These are phyloP conservation scores for Ficedula albicollis DNA, from an alignment of 2,797 vertebrate genomes.

Conservation along the genomic window DNA sequence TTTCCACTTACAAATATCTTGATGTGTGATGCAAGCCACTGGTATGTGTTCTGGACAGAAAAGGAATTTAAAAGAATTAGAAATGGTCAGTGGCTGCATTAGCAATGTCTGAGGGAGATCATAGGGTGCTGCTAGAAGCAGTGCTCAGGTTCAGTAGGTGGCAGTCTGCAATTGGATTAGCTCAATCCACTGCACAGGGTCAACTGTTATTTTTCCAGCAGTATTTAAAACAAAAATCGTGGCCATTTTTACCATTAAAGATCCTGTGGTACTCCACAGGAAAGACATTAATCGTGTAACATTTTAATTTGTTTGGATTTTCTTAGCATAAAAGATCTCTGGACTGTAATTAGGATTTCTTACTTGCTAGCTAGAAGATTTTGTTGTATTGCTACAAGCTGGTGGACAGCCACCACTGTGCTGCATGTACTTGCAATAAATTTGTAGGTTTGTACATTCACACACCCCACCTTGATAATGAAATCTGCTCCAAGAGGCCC, in stretches of 20 bases:
- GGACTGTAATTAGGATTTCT: neutral
- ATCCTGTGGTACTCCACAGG: neutral
- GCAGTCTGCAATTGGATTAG: slow-evolving; percentile 51
- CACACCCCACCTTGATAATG: slow-evolving; percentile 85
- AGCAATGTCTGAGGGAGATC: neutral
- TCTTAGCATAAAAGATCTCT: neutral
- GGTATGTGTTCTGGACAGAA: neutral
- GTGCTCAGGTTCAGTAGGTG: slow-evolving; percentile 40
- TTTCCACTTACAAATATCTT: neutral
- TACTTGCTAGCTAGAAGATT: neutral
- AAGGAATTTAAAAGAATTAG: neutral
- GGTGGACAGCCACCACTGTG: neutral
- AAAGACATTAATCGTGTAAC: fast-evolving
- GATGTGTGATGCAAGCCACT: neutral
- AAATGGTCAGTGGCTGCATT: neutral
- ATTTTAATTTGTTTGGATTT: neutral
- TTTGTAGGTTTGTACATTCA: neutral
- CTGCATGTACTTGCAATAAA: neutral
- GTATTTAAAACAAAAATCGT: neutral
- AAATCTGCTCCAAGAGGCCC: slow-evolving; percentile 88
- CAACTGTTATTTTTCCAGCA: neutral
- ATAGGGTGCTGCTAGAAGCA: neutral
- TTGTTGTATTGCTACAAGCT: neutral
- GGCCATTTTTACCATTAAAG: neutral
- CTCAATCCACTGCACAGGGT: neutral